Conservation (phyloP, 2,888 invertebrate species). For the Agrotis exclamationis region DNA sequence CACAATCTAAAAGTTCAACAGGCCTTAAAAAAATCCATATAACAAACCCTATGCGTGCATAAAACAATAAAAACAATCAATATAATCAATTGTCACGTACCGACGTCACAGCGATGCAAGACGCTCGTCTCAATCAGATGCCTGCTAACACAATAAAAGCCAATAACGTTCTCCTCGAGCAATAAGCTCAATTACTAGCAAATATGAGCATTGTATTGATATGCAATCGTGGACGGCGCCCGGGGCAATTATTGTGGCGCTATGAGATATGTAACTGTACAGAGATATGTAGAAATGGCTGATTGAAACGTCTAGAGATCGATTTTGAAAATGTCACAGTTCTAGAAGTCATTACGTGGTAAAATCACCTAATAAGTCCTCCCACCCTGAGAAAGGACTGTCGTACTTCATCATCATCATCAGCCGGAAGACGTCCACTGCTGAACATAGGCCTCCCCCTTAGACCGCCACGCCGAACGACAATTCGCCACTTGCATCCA, state of each 20-base stretch:
- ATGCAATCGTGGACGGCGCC: constrained; percentile 86
- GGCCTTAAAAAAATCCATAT: too few species aligned
- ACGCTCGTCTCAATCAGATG: constrained; percentile 75
- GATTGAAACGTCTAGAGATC: constrained; percentile 48
- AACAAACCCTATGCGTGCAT: neutral
- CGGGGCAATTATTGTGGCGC: constrained; percentile 78
- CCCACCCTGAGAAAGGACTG: too few species aligned
- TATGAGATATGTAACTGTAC: constrained; percentile 48
- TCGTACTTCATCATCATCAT: too few species aligned
- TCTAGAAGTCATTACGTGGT: neutral
- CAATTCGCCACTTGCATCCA: too few species aligned
- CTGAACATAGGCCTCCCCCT: too few species aligned
- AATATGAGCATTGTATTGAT: constrained; percentile 82
- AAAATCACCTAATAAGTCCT: too few species aligned
- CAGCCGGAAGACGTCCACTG: too few species aligned
- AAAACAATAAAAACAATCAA: constrained; percentile 23
- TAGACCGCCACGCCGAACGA: too few species aligned
- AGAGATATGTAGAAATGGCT: constrained; percentile 15
- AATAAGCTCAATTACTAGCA: constrained; percentile 85
- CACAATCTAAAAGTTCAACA: too few species aligned
- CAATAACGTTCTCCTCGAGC: constrained; percentile 75
- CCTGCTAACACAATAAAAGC: constrained; percentile 82
- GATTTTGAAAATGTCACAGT: neutral
- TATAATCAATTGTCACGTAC: constrained; percentile 54
- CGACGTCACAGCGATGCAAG: constrained; percentile 68